These are phyloP conservation scores for Scrobipalpa atriplicella DNA, from an alignment of 2,888 invertebrate species.

Conservation along the genomic window DNA sequence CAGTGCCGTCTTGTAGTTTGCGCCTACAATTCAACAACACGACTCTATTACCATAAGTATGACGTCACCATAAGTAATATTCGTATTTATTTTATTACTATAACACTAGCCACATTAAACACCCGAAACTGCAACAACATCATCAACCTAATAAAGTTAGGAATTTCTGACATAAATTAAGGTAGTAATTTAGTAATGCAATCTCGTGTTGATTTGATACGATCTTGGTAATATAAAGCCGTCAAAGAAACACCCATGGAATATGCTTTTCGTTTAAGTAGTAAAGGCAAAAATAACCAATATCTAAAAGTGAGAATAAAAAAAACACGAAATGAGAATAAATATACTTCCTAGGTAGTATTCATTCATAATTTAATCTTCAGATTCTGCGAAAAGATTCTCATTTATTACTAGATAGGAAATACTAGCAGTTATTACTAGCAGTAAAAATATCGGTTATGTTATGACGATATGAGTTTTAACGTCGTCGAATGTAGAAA, in stretches of 20 bases:
- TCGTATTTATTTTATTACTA: slow-evolving; percentile 8
- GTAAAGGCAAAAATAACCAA: not conserved
- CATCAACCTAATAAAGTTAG: no score
- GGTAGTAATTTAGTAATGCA: no score
- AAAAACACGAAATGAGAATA: not conserved
- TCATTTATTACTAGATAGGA: not conserved
- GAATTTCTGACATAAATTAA: no score
- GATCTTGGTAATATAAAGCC: no score
- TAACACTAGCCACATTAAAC: not conserved
- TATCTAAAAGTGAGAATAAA: not conserved
- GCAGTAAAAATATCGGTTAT: not conserved
- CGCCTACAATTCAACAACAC: not conserved
- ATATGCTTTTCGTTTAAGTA: no score
- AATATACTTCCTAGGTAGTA: no score
- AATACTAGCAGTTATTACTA: not conserved
- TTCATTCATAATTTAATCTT: not conserved
- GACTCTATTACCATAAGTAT: slow-evolving; percentile 16
- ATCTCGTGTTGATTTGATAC: no score
- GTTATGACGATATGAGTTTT: not conserved
- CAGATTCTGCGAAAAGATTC: slow-evolving; percentile 1
- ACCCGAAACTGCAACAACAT: not conserved
- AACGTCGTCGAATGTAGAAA: not conserved
- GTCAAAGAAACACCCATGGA: no score
- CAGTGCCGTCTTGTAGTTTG: not conserved
- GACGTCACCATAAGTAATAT: slow-evolving; percentile 18